These are phyloP conservation scores for Aromia moschata DNA, from an alignment of 2,888 invertebrate species.

Conservation along the genomic window DNA sequence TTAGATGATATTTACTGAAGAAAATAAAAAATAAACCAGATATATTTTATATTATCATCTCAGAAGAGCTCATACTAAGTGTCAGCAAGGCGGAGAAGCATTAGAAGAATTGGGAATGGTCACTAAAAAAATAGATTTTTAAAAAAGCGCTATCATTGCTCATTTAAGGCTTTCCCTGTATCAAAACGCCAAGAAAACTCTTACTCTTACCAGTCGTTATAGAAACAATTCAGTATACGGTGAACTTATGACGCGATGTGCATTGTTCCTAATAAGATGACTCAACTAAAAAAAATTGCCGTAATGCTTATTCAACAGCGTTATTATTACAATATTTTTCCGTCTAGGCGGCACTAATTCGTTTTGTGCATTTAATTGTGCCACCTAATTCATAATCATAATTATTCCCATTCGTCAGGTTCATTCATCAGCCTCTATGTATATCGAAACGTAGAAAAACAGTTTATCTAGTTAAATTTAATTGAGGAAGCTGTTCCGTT, in stretches of 20 bases:
- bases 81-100: no score
- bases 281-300: constrained; percentile 32
- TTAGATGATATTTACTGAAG: no score
- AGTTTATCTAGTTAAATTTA: constrained; percentile 22
- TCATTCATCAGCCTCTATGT: constrained; percentile 24
- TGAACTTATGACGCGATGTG: not conserved
- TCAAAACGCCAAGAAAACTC: no score
- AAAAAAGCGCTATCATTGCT: no score
- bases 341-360: constrained; percentile 31
- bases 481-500: constrained; percentile 18
- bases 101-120: no score
- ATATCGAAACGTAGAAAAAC: constrained; percentile 20
- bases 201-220: no score
- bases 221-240: not conserved
- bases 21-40: no score
- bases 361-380: constrained; percentile 20
- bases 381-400: constrained; percentile 31
- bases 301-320: constrained; percentile 32
- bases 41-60: no score
- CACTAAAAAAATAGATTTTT: no score
- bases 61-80: no score
- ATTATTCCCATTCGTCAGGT: constrained; percentile 29
- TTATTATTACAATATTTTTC: constrained; percentile 31
- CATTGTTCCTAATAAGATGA: constrained; percentile 30
- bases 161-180: no score